Conservation (phyloP, 2,797 vertebrate genomes). For the Notamacropus eugenii region DNA sequence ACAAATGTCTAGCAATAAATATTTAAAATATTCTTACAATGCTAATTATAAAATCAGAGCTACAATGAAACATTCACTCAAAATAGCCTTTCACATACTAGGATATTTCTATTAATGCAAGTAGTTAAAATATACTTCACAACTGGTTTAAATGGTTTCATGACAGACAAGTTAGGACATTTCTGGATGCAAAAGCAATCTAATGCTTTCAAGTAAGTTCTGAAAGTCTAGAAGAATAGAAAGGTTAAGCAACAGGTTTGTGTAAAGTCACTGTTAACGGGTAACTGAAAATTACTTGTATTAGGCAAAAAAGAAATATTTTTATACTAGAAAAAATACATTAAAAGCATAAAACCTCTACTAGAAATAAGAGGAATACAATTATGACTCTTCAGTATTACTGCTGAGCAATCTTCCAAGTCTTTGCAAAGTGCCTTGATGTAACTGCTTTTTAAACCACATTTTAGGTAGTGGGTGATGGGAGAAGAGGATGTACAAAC, state of each 20-base stretch:
- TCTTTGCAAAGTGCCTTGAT: background rate
- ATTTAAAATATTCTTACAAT: conserved; percentile 10
- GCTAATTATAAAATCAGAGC: conserved; percentile 17
- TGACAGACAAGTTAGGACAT: background rate
- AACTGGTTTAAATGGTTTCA: conserved; percentile 14
- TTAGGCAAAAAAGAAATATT: background rate
- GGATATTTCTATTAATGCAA: conserved; percentile 10
- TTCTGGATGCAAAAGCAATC: background rate
- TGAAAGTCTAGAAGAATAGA: background rate
- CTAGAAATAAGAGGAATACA: conserved; percentile 2
- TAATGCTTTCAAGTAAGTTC: background rate
- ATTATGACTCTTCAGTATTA: background rate
- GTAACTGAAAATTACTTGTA: background rate
- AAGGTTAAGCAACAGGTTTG: background rate
- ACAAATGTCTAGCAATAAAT: background rate
- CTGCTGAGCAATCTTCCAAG: background rate
- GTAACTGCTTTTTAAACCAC: background rate
- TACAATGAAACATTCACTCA: background rate
- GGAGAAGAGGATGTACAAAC: background rate
- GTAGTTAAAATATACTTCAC: conserved; percentile 7
- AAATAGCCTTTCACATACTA: background rate
- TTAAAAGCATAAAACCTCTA: background rate
- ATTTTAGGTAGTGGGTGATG: background rate
- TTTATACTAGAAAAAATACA: background rate
- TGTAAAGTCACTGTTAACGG: no score